Evolutionary conservation across 2,113 vertebrate species (phyloP).

Genomic region (Bos indicus): DNA sequence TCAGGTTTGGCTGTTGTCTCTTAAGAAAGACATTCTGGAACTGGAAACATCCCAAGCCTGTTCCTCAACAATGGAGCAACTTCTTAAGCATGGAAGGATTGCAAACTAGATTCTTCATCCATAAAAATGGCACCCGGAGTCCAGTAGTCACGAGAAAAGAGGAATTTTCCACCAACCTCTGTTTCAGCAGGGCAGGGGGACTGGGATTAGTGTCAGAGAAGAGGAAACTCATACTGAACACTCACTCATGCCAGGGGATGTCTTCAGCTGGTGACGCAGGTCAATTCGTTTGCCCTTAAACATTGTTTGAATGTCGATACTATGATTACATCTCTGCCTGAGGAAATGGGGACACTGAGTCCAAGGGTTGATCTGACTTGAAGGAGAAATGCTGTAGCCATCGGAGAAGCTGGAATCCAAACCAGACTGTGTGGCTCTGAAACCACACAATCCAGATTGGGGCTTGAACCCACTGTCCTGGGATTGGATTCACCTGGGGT

Average conservation of each 20-base stretch:
- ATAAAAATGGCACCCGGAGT: neutral
- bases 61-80: neutral
- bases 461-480: neutral
- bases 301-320: accelerated
- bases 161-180: neutral
- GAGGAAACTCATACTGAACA: neutral
- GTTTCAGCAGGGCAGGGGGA: neutral
- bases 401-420: neutral
- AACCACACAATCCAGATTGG: neutral
- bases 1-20: neutral
- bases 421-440: neutral
- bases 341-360: neutral
- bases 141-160: neutral
- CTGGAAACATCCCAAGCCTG: neutral
- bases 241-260: accelerated
- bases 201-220: neutral
- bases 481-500: neutral
- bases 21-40: neutral
- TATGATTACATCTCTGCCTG: no score
- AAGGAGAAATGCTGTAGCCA: neutral
- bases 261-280: neutral
- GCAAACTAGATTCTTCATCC: neutral
- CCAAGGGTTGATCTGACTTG: neutral
- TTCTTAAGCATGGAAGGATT: neutral
- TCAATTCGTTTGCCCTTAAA: neutral